Conservation (phyloP, 2,797 vertebrate species). For the Lemur catta region DNA sequence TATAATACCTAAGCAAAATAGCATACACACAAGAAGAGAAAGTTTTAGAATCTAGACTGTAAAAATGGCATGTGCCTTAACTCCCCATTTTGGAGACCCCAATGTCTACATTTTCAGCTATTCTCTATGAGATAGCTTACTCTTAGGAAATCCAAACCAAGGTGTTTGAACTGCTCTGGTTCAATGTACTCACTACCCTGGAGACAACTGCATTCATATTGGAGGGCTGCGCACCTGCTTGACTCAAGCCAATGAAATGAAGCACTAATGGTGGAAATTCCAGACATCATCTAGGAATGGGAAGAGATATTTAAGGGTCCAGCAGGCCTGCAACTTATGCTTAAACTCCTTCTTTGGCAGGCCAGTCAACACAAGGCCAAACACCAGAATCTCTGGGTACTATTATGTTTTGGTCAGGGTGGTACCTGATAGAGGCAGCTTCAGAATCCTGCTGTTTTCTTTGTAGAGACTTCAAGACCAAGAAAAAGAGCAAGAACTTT, state of each 20-base stretch:
- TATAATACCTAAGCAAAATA: neutral
- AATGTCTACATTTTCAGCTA: rapidly evolving
- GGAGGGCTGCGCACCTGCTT: neutral
- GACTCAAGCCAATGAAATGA: neutral
- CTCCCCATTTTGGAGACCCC: neutral
- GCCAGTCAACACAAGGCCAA: too few relatives aligned
- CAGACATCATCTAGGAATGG: neutral
- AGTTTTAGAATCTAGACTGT: neutral
- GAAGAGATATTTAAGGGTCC: neutral
- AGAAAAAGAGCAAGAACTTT: neutral
- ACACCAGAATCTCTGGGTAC: neutral
- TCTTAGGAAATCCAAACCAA: neutral
- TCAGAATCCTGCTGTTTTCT: neutral
- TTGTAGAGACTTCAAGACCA: neutral
- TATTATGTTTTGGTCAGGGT: neutral
- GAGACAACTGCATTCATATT: rapidly evolving
- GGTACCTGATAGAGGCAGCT: neutral
- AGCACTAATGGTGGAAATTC: neutral
- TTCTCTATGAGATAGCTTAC: neutral
- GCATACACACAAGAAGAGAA: neutral
- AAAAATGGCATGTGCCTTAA: neutral
- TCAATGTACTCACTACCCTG: neutral
- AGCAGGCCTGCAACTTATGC: neutral
- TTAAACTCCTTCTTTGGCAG: neutral
- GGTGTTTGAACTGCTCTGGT: too few relatives aligned